phyloP scores from a whole-genome alignment of 2,888 invertebrate species.

The Erebia aethiops region DNA sequence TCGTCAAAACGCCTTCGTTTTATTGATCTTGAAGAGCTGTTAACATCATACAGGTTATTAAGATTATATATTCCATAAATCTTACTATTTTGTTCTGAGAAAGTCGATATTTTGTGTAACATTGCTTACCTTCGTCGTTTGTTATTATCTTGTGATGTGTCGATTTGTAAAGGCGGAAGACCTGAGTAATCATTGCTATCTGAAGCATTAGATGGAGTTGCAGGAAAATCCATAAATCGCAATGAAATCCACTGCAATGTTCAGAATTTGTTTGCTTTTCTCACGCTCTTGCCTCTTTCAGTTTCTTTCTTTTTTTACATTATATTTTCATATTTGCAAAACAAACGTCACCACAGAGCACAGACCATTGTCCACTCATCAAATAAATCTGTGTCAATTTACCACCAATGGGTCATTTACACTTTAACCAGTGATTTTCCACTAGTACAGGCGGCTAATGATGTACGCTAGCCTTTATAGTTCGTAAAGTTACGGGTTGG shows the following conservation, averaged over 20 bases:
- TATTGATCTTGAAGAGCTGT: constrained; percentile 95
- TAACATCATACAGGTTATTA: constrained; percentile 43
- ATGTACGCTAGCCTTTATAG: too few species aligned
- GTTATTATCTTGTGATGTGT: constrained; percentile 68
- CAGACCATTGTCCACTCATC: too few species aligned
- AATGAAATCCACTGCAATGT: too few species aligned
- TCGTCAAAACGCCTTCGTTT: constrained; percentile 98
- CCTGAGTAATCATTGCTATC: constrained; percentile 74
- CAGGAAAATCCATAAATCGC: constrained; percentile 66
- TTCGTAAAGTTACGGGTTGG: too few species aligned
- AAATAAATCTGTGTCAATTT: too few species aligned
- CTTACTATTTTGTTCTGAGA: neutral
- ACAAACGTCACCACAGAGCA: too few species aligned
- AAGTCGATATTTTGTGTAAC: neutral
- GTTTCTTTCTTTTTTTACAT: too few species aligned
- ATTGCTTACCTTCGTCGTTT: constrained; percentile 73
- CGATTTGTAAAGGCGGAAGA: constrained; percentile 59
- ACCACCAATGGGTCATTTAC: too few species aligned
- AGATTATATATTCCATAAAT: neutral
- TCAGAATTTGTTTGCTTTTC: neutral
- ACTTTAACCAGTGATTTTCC: too few species aligned
- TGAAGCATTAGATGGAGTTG: constrained; percentile 68
- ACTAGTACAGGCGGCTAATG: too few species aligned
- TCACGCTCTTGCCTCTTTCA: too few species aligned
- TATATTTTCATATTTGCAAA: too few species aligned